These are phyloP conservation scores for Calliscelio sp. DNA, from an alignment of 2,888 invertebrate genomes.

Conservation along the genomic window DNA sequence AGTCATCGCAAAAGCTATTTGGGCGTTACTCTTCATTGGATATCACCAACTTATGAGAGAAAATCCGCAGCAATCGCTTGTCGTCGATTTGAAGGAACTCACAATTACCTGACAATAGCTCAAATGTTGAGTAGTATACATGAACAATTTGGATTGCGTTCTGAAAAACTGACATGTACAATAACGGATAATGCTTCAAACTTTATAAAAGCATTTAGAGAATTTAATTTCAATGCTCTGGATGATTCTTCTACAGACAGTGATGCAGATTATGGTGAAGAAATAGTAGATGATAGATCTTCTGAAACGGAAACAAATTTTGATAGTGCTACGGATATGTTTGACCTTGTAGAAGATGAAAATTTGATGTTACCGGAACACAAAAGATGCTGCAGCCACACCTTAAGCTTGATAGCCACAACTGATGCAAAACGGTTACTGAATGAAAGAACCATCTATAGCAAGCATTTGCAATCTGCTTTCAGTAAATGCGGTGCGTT, in stretches of 20 bases:
- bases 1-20: slow-evolving; percentile 25
- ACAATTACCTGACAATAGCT: slow-evolving; percentile 62
- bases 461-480: slow-evolving; percentile 1
- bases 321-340: not conserved
- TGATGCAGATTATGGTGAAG: not conserved
- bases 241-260: not conserved
- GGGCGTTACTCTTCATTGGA: slow-evolving; percentile 49
- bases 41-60: not conserved
- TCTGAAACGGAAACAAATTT: not conserved
- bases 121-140: slow-evolving; percentile 53
- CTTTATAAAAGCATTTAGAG: slow-evolving; percentile 10
- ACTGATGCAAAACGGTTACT: slow-evolving; percentile 1
- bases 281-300: not conserved
- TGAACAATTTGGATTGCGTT: slow-evolving; percentile 51
- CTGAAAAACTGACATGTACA: slow-evolving; percentile 49
- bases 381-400: slow-evolving; percentile 22
- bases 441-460: not conserved
- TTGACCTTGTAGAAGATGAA: slow-evolving; percentile 59
- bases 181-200: slow-evolving; percentile 67
- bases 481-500: slow-evolving; percentile 8
- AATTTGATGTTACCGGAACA: slow-evolving; percentile 9
- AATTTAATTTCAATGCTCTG: not conserved
- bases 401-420: slow-evolving; percentile 22
- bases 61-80: slow-evolving; percentile 64
- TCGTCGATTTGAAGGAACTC: slow-evolving; percentile 66